phyloP scores from a whole-genome alignment of 2,113 vertebrate species.

The Xenopus borealis region DNA sequence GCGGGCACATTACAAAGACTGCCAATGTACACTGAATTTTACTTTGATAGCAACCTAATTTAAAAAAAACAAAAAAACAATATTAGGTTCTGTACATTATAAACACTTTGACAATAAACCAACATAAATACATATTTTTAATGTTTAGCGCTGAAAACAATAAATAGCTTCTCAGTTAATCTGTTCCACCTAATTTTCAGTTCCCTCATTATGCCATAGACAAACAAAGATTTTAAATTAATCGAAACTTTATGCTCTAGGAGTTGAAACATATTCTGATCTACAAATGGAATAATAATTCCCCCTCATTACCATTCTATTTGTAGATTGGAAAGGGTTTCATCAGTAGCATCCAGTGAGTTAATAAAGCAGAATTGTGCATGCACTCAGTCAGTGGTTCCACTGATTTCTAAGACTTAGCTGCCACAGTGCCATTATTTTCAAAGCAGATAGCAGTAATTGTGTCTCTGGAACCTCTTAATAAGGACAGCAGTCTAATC shows the following conservation, averaged over 20 bases:
- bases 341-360: slow-evolving; percentile 13
- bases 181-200: slow-evolving; percentile 11
- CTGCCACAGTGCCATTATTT: too few relatives aligned
- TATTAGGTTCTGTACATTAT: background rate
- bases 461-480: too few relatives aligned
- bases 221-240: slow-evolving; percentile 28
- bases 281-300: slow-evolving; percentile 42
- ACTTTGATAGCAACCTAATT: slow-evolving; percentile 28
- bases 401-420: too few relatives aligned
- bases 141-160: slow-evolving; percentile 15
- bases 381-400: background rate
- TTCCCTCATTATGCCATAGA: slow-evolving; percentile 4
- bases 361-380: slow-evolving; percentile 11
- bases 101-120: slow-evolving; percentile 12
- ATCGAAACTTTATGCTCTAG: slow-evolving; percentile 3
- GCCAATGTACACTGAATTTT: slow-evolving; percentile 2
- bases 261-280: slow-evolving; percentile 24
- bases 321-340: slow-evolving; percentile 36
- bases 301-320: slow-evolving; percentile 36
- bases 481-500: too few relatives aligned
- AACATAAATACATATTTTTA: slow-evolving; percentile 12
- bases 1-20: slow-evolving; percentile 8
- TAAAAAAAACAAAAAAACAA: slow-evolving; percentile 2
- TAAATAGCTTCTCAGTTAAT: background rate
- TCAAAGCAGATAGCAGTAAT: too few relatives aligned